Evolutionary conservation across 53 echinoderm and acorn worm genomes (phyloP), one percentile per base, ranked within the genome.

Genomic region (Temnopleurus reevesii): DNA sequence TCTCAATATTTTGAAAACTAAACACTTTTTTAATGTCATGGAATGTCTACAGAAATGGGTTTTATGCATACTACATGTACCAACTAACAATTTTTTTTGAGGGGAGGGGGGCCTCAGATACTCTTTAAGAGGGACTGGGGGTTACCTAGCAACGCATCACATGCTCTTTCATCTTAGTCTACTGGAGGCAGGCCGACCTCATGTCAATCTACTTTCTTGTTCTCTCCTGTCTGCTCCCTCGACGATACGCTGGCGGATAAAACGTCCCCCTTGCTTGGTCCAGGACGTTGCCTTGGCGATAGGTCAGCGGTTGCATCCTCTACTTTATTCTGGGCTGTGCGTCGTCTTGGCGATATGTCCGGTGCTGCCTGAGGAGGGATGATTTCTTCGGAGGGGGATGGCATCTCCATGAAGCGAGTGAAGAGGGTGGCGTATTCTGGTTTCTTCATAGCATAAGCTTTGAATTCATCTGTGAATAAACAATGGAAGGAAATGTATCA

Each of bases 381-480:
- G n/a, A 38, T 81, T 80, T 90, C 65, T 46, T 83, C 83, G 21
- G 86, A 81, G 12, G 88, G 81, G 17, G 81, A 88, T n/a, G 91
- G 89, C 44, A 90, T 87, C 65, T 91, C 89, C 92, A 95, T 92
- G 91, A 89, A 97, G 10, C 90, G 92, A 0, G 89, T 94, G 51
- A 97, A 97, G 23, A 97, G 94, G 47, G 89, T 81, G 38, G 95
- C 94, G 28, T 97, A 97, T 60, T 97, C 98, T 8, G 98, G 98
- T 46, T 95, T 97, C 89, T 97, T 93, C 81, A 92, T 89, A 15
- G 95, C 92, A 55, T 95, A 97, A 0, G 90, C 91, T 58, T 92
- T 95, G 84, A 97, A 97, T 30, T 92, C 93, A 51, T 95, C 98
- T 97, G 89, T 59, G 60, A 51, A 10, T n/a, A n/a, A n/a, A 41